Conservation (phyloP, 2,113 vertebrate genomes). For the Sylvilagus bachmani region DNA sequence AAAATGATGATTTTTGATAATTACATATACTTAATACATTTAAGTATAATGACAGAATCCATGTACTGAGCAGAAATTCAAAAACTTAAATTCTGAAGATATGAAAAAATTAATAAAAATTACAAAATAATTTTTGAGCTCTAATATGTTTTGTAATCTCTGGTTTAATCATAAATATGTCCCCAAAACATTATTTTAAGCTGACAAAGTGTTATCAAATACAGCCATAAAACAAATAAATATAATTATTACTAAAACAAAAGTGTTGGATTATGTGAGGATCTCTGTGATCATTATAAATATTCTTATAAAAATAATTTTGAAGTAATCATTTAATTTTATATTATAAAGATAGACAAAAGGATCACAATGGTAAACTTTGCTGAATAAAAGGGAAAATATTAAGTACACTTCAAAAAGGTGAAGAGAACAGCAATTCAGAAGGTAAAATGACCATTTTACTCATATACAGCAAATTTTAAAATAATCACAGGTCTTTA, state of each 20-base stretch:
- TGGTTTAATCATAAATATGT: neutral
- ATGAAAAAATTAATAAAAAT: neutral
- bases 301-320: neutral
- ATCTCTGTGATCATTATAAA: neutral
- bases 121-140: neutral
- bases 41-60: neutral
- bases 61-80: neutral
- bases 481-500: no score
- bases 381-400: neutral
- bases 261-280: neutral
- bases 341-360: neutral
- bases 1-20: neutral
- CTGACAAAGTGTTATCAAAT: neutral
- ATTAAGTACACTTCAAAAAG: neutral
- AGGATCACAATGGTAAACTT: neutral
- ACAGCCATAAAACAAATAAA: neutral
- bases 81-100: neutral
- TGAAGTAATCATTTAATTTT: neutral
- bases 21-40: neutral
- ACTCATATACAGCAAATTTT: no score
- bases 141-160: neutral
- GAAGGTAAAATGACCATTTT: no score
- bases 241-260: neutral
- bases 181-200: neutral
- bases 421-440: neutral